A percentile compares a stretch with the other conserved stretches of the same genome.
These are phyloP conservation scores for Dexiosoma caninum DNA, from an alignment of 2,888 invertebrate species.

Conservation along the genomic window DNA sequence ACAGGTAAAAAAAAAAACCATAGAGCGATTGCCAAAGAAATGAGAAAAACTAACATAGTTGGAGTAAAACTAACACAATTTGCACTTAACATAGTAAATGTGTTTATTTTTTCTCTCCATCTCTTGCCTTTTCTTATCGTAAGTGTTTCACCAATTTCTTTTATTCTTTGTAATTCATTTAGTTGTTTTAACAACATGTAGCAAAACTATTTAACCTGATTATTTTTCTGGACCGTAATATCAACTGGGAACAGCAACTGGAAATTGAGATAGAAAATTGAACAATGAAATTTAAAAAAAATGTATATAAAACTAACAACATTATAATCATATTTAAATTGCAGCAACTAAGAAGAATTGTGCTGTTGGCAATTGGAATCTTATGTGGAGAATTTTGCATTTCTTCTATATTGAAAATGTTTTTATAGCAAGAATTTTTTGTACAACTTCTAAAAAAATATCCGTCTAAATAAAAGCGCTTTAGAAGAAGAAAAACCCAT, in stretches of 20 bases:
- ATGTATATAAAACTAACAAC: constrained; percentile 1
- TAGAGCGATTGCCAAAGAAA: not conserved
- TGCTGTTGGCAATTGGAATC: constrained; percentile 23
- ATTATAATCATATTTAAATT: constrained; percentile 26
- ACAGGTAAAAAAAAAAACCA: not conserved
- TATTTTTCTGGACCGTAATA: constrained; percentile 46
- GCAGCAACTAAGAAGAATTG: not conserved
- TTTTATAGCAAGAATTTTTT: no score
- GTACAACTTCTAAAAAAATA: no score
- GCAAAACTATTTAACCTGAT: constrained; percentile 52
- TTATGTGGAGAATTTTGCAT: constrained; percentile 1
- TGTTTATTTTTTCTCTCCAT: constrained; percentile 56
- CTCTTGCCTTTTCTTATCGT: constrained; percentile 19
- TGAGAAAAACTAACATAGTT: constrained; percentile 41
- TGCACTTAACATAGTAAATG: constrained; percentile 63
- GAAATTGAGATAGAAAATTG: constrained; percentile 8
- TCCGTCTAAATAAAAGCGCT: no score
- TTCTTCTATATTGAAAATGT: no score
- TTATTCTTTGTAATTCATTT: not conserved
- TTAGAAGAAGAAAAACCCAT: no score
- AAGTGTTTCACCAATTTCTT: not conserved
- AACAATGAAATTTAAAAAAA: not conserved
- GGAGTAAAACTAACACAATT: constrained; percentile 59
- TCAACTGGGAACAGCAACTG: constrained; percentile 43
- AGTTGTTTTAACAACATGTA: constrained; percentile 43